These are phyloP conservation scores for Paralvinella palmiformis DNA, from an alignment of 1,140 invertebrate genomes.

Conservation along the genomic window DNA sequence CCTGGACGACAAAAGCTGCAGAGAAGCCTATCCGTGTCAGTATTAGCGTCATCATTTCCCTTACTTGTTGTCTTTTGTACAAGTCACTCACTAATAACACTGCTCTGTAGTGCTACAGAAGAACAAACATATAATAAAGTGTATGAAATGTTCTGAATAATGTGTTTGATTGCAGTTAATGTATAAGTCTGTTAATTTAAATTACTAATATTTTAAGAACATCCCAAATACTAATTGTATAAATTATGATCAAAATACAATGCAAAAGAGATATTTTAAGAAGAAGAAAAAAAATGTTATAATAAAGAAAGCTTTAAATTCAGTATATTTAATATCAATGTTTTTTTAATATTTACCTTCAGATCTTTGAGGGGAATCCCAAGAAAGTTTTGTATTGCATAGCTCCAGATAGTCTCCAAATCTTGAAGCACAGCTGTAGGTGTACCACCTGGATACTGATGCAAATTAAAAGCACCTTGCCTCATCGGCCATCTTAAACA, in stretches of 20 bases:
- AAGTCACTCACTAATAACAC: slow-evolving; percentile 87
- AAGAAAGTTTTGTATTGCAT: slow-evolving; percentile 68
- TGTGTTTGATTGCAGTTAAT: not conserved
- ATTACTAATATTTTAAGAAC: not conserved
- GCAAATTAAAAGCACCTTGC: slow-evolving; percentile 80
- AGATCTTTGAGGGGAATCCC: slow-evolving; percentile 71
- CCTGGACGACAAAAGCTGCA: slow-evolving; percentile 81
- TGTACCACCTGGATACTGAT: slow-evolving; percentile 70
- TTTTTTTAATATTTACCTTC: slow-evolving; percentile 49
- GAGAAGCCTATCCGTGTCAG: slow-evolving; percentile 79
- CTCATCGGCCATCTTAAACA: slow-evolving; percentile 85
- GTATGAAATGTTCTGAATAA: not conserved
- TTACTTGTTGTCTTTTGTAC: slow-evolving; percentile 79
- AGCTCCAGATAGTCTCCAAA: slow-evolving; percentile 80
- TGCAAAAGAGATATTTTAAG: not conserved
- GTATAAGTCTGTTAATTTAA: not conserved
- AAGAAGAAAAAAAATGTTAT: slow-evolving; percentile 6
- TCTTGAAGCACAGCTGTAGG: slow-evolving; percentile 75
- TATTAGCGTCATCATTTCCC: slow-evolving; percentile 75
- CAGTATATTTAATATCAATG: not conserved
- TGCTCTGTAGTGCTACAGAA: slow-evolving; percentile 66
- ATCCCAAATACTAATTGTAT: not conserved
- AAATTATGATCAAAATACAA: not conserved
- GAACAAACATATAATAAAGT: not conserved
- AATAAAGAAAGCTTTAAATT: not conserved